Evolutionary conservation across 2,113 vertebrate species (phyloP).

Genomic region (Boleophthalmus pectinirostris): DNA sequence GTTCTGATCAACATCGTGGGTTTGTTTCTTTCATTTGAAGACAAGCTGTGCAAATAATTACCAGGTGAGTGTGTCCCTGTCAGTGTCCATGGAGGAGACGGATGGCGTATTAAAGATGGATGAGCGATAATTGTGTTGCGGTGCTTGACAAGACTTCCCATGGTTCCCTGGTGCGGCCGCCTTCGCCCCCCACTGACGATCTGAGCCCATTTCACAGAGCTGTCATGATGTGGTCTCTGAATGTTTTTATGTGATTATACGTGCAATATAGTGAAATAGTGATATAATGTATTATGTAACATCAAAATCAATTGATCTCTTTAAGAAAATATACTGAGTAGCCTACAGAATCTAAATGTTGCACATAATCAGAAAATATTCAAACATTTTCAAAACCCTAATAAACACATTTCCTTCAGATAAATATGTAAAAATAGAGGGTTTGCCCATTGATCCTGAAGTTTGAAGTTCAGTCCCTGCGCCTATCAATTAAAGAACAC

Average conservation of each 20-base stretch:
- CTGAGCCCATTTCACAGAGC: conserved; percentile 29
- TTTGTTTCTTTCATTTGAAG: conserved; percentile 37
- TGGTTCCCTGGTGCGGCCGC: conserved; percentile 31
- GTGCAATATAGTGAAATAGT: neutral
- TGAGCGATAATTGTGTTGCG: conserved; percentile 69
- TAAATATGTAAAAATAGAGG: neutral
- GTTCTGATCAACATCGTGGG: neutral
- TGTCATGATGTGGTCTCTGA: conserved; percentile 16
- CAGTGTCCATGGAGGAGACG: conserved; percentile 40
- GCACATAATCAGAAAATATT: too few species aligned
- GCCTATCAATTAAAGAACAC: too few species aligned
- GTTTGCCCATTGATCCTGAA: neutral
- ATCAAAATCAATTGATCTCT: neutral
- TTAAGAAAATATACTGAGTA: neutral
- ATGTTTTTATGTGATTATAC: conserved; percentile 10
- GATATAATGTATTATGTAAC: neutral
- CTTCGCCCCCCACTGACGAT: conserved; percentile 41
- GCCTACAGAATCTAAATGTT: neutral
- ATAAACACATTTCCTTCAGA: too few species aligned
- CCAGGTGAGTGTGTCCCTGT: conserved; percentile 46
- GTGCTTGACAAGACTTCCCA: conserved; percentile 57
- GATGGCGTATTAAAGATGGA: conserved; percentile 67
- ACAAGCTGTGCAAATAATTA: conserved; percentile 70
- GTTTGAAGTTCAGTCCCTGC: neutral
- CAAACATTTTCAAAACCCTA: too few species aligned